Percentiles rank a stretch among this genome's conserved stretches.
phyloP scores from a whole-genome alignment of 2,113 vertebrate genomes.

The Lonchura striata region DNA sequence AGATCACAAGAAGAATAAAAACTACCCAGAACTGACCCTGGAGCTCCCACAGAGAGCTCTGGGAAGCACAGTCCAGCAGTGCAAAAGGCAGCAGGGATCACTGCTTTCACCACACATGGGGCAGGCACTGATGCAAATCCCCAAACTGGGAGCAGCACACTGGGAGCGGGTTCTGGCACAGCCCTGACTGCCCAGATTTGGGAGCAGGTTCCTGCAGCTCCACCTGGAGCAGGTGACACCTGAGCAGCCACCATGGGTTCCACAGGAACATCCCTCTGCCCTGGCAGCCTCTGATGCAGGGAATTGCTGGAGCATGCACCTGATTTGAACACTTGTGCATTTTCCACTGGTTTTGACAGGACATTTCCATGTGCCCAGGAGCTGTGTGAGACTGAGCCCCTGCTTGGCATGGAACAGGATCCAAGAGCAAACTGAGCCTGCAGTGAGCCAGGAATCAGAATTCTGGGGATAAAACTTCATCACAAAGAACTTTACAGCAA shows the following conservation, averaged over 20 bases:
- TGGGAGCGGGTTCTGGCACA: background rate
- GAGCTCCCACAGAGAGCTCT: background rate
- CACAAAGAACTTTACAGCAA: background rate
- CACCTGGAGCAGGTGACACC: background rate
- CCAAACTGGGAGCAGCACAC: rapidly evolving
- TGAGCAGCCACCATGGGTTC: too few relatives aligned
- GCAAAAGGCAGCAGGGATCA: background rate
- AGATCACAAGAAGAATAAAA: background rate
- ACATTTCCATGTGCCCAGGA: background rate
- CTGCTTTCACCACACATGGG: background rate
- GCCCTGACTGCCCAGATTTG: background rate
- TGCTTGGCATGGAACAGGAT: background rate
- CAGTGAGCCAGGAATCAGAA: background rate
- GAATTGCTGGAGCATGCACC: background rate
- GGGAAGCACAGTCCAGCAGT: background rate
- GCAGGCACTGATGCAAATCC: background rate
- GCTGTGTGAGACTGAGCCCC: background rate
- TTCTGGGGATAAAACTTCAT: background rate
- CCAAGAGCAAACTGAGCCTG: background rate
- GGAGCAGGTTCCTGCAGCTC: too few relatives aligned
- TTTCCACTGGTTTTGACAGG: background rate
- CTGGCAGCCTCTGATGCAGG: background rate
- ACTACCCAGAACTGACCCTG: background rate
- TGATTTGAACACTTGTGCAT: background rate
- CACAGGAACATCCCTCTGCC: background rate